Evolutionary conservation across 2,113 vertebrate genomes (phyloP).

Genomic region (Lontra canadensis): DNA sequence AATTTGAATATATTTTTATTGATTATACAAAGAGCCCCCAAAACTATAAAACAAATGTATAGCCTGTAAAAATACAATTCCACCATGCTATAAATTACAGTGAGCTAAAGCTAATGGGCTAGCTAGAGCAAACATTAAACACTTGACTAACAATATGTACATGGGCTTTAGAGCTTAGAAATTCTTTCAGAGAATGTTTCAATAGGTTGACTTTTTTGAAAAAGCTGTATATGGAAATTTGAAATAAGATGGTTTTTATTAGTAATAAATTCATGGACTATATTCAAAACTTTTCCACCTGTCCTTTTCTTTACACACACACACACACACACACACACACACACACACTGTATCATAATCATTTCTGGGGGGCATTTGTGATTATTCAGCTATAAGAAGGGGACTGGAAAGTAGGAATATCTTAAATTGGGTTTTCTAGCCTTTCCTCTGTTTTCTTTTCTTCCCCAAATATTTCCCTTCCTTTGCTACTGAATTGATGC

Average conservation of each 20-base stretch:
- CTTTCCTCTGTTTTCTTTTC: background rate
- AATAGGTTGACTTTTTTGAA: background rate
- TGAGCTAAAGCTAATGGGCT: slow-evolving; percentile 44
- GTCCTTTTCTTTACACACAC: background rate
- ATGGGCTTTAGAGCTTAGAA: background rate
- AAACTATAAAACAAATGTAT: slow-evolving; percentile 42
- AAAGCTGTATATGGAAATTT: background rate
- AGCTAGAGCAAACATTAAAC: slow-evolving; percentile 28
- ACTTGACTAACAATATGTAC: slow-evolving; percentile 6
- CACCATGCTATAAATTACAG: background rate
- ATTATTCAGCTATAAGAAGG: background rate
- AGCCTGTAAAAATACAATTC: slow-evolving; percentile 48
- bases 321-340: background rate
- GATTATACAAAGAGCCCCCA: slow-evolving; percentile 26
- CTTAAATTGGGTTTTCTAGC: background rate
- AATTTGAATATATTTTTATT: slow-evolving; percentile 50
- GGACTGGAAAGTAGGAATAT: background rate
- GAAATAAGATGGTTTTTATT: slow-evolving; percentile 16
- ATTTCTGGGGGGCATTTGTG: background rate
- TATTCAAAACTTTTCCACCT: background rate
- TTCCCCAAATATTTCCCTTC: background rate
- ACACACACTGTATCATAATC: background rate
- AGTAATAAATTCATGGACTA: background rate
- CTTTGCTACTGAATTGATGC: background rate
- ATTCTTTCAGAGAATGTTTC: background rate